Base-by-base conservation (phyloP, 2,888 invertebrate species). In the Drosophila flavopinicola region DNA sequence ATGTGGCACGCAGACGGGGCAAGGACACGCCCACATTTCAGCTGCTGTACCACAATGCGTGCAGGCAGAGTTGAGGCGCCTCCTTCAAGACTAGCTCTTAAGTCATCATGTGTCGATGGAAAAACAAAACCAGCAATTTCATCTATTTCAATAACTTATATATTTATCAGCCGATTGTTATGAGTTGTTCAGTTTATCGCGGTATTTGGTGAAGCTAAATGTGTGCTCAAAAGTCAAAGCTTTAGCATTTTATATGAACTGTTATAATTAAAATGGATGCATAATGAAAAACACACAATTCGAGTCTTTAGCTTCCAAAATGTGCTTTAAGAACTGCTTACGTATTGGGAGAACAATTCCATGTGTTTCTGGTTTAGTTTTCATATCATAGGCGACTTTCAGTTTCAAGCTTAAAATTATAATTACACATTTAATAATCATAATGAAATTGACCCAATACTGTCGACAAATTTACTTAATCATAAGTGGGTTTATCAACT, bases 21-120 rank as follows among this genome's bases (percentile, higher is more conserved):
- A 32, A 39, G 33, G 49, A 6, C 4, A 25, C 45, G 48, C 64
- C 85, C 24, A 61, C 20, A 11, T 84, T 45, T 15, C 13, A 80
- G 23, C 51, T 73, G 13, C 25, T 63, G 15, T 78, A 73, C 20
- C 38, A 64, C n/a, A 63, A 54, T 20, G 53, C 51, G 0, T 78
- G 78, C 41, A 29, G 27, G 11, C 1, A 20, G 7, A 56, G 37
- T 11, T 27, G 9, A 13, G 30, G 25, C 13, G 32, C 17, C 10
- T 7, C 1, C 4, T 3, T 13, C 1, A n/a, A n/a, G n/a, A n/a
- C n/a, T n/a, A n/a, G n/a, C n/a, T 9, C 2, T 32, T 15, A 37
- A 37, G 2, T 33, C 13, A 33, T 11, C 32, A 13, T 32, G 30
- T 49, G 49, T 13, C 30, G 4, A 20, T 20, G 20, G 20, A 20